phyloP scores from a whole-genome alignment of 2,888 invertebrate species.

The Muscina levida region DNA sequence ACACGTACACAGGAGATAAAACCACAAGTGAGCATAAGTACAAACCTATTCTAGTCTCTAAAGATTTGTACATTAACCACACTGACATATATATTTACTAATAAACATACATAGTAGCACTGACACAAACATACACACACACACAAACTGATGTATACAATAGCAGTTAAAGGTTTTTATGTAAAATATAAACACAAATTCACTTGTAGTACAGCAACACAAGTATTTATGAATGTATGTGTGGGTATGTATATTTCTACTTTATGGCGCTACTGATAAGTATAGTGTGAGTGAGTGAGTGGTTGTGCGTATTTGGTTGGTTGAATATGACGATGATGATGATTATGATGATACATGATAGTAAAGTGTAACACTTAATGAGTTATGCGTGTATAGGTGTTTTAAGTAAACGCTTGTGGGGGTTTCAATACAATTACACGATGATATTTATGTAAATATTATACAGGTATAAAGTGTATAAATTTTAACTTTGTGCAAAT shows the following conservation, averaged over 20 bases:
- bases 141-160: too few species aligned
- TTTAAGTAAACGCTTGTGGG: conserved; percentile 64
- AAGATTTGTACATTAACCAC: too few species aligned
- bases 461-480: neutral
- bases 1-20: neutral
- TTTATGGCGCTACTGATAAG: neutral
- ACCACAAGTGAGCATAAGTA: too few species aligned
- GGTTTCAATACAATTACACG: neutral
- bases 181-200: too few species aligned
- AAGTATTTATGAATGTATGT: neutral
- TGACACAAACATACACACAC: conserved; percentile 12
- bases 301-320: neutral
- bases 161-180: too few species aligned
- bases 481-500: neutral
- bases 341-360: conserved; percentile 52
- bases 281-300: neutral
- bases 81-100: neutral
- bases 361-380: conserved; percentile 62
- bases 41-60: too few species aligned
- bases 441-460: neutral
- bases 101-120: conserved; percentile 5
- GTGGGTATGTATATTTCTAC: neutral
- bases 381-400: conserved; percentile 64
- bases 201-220: too few species aligned
- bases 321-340: conserved; percentile 28